Conservation (phyloP, 2,888 invertebrate genomes). For the Luperina nickerlii region DNA sequence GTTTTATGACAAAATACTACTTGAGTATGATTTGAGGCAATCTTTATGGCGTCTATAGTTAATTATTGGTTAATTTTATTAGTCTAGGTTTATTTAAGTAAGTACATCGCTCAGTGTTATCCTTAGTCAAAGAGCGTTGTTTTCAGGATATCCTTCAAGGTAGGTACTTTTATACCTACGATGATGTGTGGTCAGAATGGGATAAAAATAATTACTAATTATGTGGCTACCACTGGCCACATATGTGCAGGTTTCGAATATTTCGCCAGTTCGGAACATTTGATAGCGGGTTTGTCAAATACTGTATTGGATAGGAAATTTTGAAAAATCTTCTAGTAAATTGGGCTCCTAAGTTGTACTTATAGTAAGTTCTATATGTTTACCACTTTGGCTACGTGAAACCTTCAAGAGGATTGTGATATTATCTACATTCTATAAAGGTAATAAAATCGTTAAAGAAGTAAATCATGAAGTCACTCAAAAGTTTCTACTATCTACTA, state of each 20-base stretch:
- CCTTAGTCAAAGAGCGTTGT: not conserved
- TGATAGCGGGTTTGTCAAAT: not conserved
- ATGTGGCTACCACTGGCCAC: no score
- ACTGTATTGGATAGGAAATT: not conserved
- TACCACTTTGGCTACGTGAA: not conserved
- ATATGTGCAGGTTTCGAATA: not conserved
- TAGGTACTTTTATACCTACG: not conserved
- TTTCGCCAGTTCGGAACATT: not conserved
- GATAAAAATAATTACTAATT: not conserved
- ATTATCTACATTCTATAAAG: not conserved
- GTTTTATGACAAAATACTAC: slow-evolving; percentile 16
- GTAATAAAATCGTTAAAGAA: not conserved
- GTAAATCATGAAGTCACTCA: not conserved
- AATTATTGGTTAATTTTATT: not conserved
- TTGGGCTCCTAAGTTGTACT: not conserved
- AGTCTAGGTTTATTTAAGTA: not conserved
- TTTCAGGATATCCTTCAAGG: not conserved
- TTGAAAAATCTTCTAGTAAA: not conserved
- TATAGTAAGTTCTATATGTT: no score
- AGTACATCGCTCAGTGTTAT: slow-evolving; percentile 19
- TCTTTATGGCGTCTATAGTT: not conserved
- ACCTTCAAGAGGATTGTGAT: not conserved
- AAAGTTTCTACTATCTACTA: not conserved
- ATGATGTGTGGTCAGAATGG: not conserved
- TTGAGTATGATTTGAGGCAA: not conserved